Percentiles rank a stretch among this genome's conserved stretches.
phyloP scores from a whole-genome alignment of 2,113 vertebrate genomes.

The Desmodus rotundus region DNA sequence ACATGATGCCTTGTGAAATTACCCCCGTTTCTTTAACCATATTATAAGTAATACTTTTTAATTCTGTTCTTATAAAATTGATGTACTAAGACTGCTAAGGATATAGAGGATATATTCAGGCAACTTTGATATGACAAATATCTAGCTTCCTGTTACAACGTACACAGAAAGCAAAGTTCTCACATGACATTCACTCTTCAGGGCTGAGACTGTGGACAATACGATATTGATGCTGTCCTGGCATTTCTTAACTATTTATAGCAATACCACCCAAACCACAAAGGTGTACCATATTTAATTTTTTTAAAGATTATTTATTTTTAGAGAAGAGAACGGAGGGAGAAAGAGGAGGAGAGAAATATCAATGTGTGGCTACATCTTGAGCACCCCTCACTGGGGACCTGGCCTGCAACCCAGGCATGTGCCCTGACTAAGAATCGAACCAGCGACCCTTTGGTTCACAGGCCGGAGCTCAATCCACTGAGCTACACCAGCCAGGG shows the following conservation, averaged over 20 bases:
- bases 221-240: neutral
- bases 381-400: too few relatives aligned
- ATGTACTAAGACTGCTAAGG: neutral
- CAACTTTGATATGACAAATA: neutral
- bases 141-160: neutral
- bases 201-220: neutral
- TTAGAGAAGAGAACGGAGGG: too few relatives aligned
- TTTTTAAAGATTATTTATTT: neutral
- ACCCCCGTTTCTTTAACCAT: neutral
- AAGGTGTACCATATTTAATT: neutral
- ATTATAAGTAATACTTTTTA: neutral
- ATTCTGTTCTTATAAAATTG: conserved; percentile 9
- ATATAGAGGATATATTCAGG: neutral
- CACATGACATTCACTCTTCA: neutral
- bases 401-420: too few relatives aligned
- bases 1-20: neutral
- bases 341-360: too few relatives aligned
- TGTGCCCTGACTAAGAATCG: too few relatives aligned
- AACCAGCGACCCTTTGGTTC: too few relatives aligned
- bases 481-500: too few relatives aligned
- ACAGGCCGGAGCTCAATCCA: too few relatives aligned
- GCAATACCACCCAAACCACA: neutral
- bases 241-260: neutral
- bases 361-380: too few relatives aligned
- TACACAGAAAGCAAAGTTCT: neutral